Evolutionary conservation across 2,888 invertebrate genomes (phyloP).

Genomic region (Proisotoma minuta): DNA sequence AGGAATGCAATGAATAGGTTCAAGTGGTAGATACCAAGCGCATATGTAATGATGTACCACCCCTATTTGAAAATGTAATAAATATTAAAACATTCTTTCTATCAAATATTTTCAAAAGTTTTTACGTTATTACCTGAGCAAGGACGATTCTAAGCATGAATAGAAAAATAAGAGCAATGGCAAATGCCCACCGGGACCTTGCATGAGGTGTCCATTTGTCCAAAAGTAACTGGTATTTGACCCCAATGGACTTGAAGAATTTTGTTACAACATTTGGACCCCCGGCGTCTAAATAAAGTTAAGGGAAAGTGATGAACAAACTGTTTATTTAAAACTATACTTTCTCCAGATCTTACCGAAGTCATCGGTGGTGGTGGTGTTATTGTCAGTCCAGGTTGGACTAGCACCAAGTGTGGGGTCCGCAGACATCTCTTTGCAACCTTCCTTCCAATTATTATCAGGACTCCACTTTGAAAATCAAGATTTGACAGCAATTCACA

Average conservation of each 20-base stretch:
- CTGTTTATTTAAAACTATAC: not conserved
- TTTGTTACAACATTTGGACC: slow-evolving; percentile 42
- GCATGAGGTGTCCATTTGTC: slow-evolving; percentile 49
- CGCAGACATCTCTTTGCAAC: not conserved
- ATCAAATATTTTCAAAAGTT: not conserved
- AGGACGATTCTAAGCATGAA: slow-evolving; percentile 77
- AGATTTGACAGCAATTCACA: too few species aligned
- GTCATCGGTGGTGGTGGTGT: not conserved
- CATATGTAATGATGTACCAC: slow-evolving; percentile 99
- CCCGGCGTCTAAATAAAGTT: slow-evolving; percentile 7
- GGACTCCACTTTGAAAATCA: too few species aligned
- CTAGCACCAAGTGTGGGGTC: slow-evolving; percentile 12
- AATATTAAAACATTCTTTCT: not conserved
- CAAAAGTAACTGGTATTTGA: slow-evolving; percentile 45
- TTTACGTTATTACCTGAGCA: slow-evolving; percentile 64
- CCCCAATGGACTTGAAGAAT: slow-evolving; percentile 40
- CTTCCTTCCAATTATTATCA: too few species aligned
- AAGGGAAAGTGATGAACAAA: not conserved
- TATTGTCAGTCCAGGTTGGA: slow-evolving; percentile 10
- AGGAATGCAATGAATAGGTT: slow-evolving; percentile 99
- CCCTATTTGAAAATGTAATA: slow-evolving; percentile 64
- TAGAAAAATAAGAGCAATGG: slow-evolving; percentile 63
- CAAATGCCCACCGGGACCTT: slow-evolving; percentile 73
- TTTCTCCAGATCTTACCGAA: not conserved
- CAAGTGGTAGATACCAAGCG: slow-evolving; percentile 96